Evolutionary conservation across 2,113 vertebrate genomes (phyloP).

Genomic region (Chaetops frenatus): DNA sequence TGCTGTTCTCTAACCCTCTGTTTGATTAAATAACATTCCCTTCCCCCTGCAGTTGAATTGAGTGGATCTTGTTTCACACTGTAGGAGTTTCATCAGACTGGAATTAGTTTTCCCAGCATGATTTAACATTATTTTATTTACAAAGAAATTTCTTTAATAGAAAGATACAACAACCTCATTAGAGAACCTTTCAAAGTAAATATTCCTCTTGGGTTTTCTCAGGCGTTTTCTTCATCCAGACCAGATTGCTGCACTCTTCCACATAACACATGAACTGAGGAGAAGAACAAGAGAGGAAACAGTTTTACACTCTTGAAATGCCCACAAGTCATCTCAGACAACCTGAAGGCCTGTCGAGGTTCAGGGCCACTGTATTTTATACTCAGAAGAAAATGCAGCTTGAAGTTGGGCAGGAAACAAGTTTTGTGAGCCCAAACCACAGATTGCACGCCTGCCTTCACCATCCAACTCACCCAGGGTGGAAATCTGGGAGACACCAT

Average conservation of each 20-base stretch:
- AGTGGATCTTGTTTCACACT: neutral
- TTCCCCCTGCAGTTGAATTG: neutral
- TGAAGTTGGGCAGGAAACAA: neutral
- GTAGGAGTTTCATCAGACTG: neutral
- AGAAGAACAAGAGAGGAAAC: neutral
- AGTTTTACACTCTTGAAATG: neutral
- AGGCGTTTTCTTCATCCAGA: neutral
- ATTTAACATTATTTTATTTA: neutral
- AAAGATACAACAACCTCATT: neutral
- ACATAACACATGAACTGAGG: neutral
- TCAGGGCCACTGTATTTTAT: neutral
- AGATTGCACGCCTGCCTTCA: neutral
- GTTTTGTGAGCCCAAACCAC: neutral
- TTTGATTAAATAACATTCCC: neutral
- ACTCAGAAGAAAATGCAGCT: neutral
- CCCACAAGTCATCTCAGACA: accelerated
- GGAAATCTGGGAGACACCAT: neutral
- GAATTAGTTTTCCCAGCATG: neutral
- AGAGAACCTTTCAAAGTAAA: neutral
- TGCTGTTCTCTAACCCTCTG: neutral
- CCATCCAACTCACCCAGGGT: neutral
- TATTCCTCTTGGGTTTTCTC: neutral
- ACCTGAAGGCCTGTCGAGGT: neutral
- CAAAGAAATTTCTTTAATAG: neutral
- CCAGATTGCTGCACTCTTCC: neutral